Evolutionary conservation across 2,888 invertebrate genomes (phyloP).

Genomic region (Cryptocheilus praepositus): DNA sequence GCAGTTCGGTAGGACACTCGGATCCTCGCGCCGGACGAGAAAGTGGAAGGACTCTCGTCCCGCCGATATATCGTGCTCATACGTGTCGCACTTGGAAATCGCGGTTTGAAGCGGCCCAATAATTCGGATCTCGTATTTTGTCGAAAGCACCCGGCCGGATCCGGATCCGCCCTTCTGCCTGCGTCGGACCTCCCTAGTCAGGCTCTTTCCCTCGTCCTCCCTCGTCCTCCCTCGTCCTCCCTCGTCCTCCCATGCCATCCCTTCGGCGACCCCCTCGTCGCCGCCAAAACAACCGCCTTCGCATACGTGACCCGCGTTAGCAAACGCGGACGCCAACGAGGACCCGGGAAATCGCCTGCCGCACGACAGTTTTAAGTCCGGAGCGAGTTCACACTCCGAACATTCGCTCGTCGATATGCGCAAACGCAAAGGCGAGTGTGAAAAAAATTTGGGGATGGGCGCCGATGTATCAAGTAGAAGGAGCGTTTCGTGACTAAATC

Average conservation of each 20-base stretch:
- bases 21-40: conserved; percentile 21
- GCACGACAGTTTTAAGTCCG: conserved; percentile 42
- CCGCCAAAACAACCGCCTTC: conserved; percentile 51
- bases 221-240: too few species aligned
- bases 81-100: conserved; percentile 56
- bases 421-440: too few species aligned
- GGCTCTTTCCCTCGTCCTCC: conserved; percentile 28
- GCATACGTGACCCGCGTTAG: conserved; percentile 48
- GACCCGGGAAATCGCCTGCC: conserved; percentile 25
- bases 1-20: too few species aligned
- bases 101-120: conserved; percentile 46
- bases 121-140: conserved; percentile 60
- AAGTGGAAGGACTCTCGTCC: conserved; percentile 23
- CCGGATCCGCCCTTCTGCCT: not conserved
- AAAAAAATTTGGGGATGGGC: too few species aligned
- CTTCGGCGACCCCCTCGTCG: not conserved
- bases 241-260: conserved; percentile 3
- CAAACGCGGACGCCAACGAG: conserved; percentile 35
- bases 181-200: conserved; percentile 13
- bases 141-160: conserved; percentile 39
- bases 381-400: conserved; percentile 42
- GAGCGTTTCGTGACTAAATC: too few species aligned
- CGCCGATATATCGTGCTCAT: conserved; percentile 39
- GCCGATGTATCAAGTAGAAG: too few species aligned
- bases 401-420: conserved; percentile 28